Base-by-base conservation (phyloP, 2,888 invertebrate species). In the Phrixothrix hirtus region DNA sequence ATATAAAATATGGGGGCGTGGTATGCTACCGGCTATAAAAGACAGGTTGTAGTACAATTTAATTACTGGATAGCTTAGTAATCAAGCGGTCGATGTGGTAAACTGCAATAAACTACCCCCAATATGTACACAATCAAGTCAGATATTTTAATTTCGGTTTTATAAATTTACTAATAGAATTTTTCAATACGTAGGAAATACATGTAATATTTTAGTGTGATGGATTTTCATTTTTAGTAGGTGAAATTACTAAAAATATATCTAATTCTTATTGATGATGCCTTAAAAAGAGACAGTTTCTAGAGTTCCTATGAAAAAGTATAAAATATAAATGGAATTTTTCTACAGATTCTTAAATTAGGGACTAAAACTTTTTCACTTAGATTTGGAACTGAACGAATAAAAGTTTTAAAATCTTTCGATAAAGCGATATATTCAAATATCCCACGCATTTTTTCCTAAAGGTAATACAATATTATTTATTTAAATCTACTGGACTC, bases 1-100 rank as follows among this genome's bases (percentile, higher is more conserved):
- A 58, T 58, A 58, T 56, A 56, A 58, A 58, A 56, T 56, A 53
- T 58, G 44, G 34, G 47, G 47, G 47, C 37, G 47, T 42, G 47
- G 37, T 47, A 27, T 38, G 53, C 53, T 43, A 43, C 32, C 27
- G 50, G 55, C 55, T 52, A 58, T 56, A 55, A 58, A 45, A 54
- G 55, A 55, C 51, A 58, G 53, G 55, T 53, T 47, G 44, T 35
- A 46, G 41, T 42, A 43, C 35, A 53, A 58, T 53, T 53, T 58
- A 58, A 56, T 58, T 55, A 55, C 44, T 43, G 48, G 48, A 50
- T 55, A 51, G 53, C 46, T 37, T 26, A 47, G 53, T 58, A 53
- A 58, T 58, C 46, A 58, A 45, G 37, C 46, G 48, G 37, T 27
- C 47, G 38, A 53, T 41, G 48, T 39, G 36, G 36, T 37, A 49